These are phyloP conservation scores for Setipinna tenuifilis DNA, from an alignment of 2,797 vertebrate genomes.

Conservation along the genomic window DNA sequence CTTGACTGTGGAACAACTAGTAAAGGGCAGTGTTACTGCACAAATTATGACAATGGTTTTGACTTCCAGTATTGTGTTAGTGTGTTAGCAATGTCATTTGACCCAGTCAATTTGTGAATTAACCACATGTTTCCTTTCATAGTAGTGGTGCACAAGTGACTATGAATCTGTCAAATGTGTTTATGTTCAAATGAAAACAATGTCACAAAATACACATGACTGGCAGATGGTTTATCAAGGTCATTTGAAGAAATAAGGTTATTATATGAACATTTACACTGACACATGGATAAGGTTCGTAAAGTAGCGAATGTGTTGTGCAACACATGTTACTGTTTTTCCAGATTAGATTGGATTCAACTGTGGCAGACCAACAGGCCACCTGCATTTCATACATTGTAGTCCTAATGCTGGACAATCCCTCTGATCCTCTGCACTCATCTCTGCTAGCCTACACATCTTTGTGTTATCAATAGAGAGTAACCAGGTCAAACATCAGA, in stretches of 20 bases:
- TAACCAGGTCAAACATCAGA: not conserved
- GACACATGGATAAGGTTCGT: not conserved
- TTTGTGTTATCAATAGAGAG: not conserved
- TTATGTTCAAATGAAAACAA: not conserved
- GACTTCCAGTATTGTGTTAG: conserved; percentile 31
- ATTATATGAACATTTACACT: not conserved
- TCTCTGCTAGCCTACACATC: not conserved
- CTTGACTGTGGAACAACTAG: not conserved
- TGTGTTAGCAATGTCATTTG: conserved; percentile 38
- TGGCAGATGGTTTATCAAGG: not conserved
- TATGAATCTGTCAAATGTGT: not conserved
- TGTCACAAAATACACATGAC: not conserved
- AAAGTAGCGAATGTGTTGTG: not conserved
- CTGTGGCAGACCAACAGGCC: conserved; percentile 24
- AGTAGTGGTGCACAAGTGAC: conserved; percentile 32
- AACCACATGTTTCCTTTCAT: conserved; percentile 37
- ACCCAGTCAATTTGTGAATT: conserved; percentile 43
- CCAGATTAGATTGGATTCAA: not conserved
- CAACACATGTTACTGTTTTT: not conserved
- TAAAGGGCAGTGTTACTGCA: conserved; percentile 26
- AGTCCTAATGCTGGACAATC: conserved; percentile 17
- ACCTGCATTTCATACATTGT: conserved; percentile 29
- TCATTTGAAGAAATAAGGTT: not conserved
- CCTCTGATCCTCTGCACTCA: conserved; percentile 16
- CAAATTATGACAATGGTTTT: conserved; percentile 15